phyloP scores from a whole-genome alignment of 2,888 invertebrate species.

The Drosophila ezoana region DNA sequence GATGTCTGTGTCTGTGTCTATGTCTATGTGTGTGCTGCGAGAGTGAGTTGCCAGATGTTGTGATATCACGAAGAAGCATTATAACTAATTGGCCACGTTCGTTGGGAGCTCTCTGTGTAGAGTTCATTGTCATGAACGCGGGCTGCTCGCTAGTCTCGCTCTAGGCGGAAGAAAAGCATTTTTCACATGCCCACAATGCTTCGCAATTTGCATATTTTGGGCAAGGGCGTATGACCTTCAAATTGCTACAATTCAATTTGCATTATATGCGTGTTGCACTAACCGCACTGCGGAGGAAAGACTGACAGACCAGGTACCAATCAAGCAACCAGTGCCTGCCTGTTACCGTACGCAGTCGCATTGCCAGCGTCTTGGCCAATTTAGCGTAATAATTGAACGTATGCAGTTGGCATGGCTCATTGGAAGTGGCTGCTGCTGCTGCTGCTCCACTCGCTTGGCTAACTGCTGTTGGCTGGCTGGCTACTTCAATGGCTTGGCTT shows the following conservation, averaged over 20 bases:
- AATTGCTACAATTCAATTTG: conserved; percentile 74
- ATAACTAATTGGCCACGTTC: conserved; percentile 83
- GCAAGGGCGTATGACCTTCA: conserved; percentile 72
- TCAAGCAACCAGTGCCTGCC: conserved; percentile 9
- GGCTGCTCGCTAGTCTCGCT: conserved; percentile 21
- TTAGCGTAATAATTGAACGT: conserved; percentile 75
- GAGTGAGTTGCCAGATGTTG: conserved; percentile 80
- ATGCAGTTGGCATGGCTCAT: conserved; percentile 73
- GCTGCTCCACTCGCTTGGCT: conserved; percentile 49
- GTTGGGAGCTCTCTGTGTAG: conserved; percentile 56
- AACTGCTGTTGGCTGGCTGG: conserved; percentile 39
- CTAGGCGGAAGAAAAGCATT: conserved; percentile 67
- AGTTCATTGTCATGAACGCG: conserved; percentile 81
- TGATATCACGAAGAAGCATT: conserved; percentile 80
- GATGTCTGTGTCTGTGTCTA: conserved; percentile 13
- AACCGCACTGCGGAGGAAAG: conserved; percentile 21
- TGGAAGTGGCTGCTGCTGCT: conserved; percentile 37
- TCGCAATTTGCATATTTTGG: conserved; percentile 71
- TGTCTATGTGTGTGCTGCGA: conserved; percentile 50
- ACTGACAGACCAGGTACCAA: conserved; percentile 15
- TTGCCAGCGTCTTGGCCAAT: conserved; percentile 63
- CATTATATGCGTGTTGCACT: conserved; percentile 37
- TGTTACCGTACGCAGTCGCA: conserved; percentile 40
- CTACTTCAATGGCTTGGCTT: conserved; percentile 65
- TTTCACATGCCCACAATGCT: conserved; percentile 57